Evolutionary conservation across 2,888 invertebrate species (phyloP).

Genomic region (Clivina fossor): DNA sequence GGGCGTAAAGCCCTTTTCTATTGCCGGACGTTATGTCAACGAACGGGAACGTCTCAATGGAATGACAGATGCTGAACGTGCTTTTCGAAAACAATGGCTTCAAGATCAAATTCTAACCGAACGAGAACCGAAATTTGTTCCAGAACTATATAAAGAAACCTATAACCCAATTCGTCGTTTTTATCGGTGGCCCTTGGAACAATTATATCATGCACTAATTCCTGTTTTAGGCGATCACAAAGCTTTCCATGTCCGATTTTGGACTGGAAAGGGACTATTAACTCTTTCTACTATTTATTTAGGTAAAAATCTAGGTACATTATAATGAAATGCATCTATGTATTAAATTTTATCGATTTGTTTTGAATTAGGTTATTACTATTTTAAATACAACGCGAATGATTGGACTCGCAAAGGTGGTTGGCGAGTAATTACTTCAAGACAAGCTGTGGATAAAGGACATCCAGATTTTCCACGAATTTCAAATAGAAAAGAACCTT

Average conservation of each 20-base stretch:
- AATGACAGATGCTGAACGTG: slow-evolving; percentile 83
- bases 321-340: neutral
- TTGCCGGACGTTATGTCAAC: slow-evolving; percentile 71
- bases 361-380: slow-evolving; percentile 63
- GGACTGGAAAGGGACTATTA: slow-evolving; percentile 65
- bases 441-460: slow-evolving; percentile 64
- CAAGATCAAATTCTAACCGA: slow-evolving; percentile 75
- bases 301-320: slow-evolving; percentile 47
- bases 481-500: slow-evolving; percentile 59
- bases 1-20: slow-evolving; percentile 72
- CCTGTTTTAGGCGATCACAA: slow-evolving; percentile 63
- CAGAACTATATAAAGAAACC: slow-evolving; percentile 66
- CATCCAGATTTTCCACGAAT: slow-evolving; percentile 69
- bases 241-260: slow-evolving; percentile 60
- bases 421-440: slow-evolving; percentile 64
- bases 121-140: slow-evolving; percentile 70
- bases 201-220: slow-evolving; percentile 58
- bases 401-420: slow-evolving; percentile 79
- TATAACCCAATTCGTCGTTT: slow-evolving; percentile 76
- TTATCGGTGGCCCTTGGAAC: slow-evolving; percentile 73
- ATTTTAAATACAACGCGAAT: slow-evolving; percentile 79
- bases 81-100: slow-evolving; percentile 81
- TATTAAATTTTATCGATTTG: too few species aligned
- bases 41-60: slow-evolving; percentile 81
- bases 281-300: slow-evolving; percentile 56